These are phyloP conservation scores for Tromatobia lineatoria DNA, from an alignment of 2,888 invertebrate species.

Conservation along the genomic window DNA sequence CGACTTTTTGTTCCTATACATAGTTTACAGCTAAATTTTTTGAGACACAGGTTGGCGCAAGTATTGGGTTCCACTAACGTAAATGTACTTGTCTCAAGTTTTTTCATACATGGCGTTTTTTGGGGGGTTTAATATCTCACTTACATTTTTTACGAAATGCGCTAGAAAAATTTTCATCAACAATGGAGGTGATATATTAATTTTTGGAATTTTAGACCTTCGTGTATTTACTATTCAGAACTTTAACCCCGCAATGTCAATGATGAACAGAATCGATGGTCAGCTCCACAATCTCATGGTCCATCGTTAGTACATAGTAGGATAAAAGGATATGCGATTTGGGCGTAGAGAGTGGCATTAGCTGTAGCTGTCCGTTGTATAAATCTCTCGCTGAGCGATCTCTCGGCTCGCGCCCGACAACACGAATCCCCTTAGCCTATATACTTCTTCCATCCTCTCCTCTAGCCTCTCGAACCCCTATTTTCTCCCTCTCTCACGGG, in stretches of 20 bases:
- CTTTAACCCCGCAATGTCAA: background rate
- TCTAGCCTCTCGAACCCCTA: background rate
- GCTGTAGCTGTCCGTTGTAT: conserved; percentile 17
- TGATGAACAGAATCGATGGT: background rate
- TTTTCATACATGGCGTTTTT: too few relatives aligned
- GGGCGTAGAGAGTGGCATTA: conserved; percentile 15
- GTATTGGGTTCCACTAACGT: too few relatives aligned
- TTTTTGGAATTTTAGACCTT: too few relatives aligned
- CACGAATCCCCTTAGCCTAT: conserved; percentile 31
- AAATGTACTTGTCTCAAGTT: too few relatives aligned
- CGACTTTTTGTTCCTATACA: too few relatives aligned
- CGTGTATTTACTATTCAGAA: too few relatives aligned
- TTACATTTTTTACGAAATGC: too few relatives aligned
- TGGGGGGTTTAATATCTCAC: too few relatives aligned
- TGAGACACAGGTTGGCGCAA: too few relatives aligned
- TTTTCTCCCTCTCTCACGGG: background rate
- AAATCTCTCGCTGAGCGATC: conserved; percentile 34
- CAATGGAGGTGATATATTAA: too few relatives aligned
- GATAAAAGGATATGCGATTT: conserved; percentile 31
- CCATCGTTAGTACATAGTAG: background rate
- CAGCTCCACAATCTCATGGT: background rate
- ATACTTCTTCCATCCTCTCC: background rate
- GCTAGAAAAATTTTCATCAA: too few relatives aligned
- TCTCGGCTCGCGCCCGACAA: conserved; percentile 26
- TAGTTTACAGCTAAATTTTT: too few relatives aligned